These are phyloP conservation scores for Zophobas morio DNA, from an alignment of 1,140 invertebrate species.

Conservation along the genomic window DNA sequence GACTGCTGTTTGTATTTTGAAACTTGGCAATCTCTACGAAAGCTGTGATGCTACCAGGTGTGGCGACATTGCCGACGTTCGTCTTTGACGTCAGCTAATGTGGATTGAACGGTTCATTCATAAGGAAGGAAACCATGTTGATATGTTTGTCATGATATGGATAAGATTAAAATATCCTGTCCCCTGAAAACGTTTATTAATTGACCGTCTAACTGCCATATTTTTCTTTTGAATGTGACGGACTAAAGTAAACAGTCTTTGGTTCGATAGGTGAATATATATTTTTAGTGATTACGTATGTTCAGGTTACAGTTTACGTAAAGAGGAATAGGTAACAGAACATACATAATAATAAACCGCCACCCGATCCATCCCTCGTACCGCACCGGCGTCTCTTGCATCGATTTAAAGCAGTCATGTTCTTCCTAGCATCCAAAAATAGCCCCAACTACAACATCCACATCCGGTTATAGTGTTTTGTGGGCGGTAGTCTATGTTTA, in stretches of 20 bases:
- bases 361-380: conserved; percentile 35
- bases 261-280: conserved; percentile 12
- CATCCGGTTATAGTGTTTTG: conserved; percentile 44
- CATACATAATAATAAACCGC: conserved; percentile 35
- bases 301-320: conserved; percentile 26
- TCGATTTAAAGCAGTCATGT: conserved; percentile 36
- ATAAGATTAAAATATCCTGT: conserved; percentile 16
- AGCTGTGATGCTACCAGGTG: conserved; percentile 22
- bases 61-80: conserved; percentile 25
- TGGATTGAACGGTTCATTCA: conserved; percentile 38
- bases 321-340: conserved; percentile 25
- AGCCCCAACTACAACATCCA: conserved; percentile 47
- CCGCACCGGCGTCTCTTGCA: conserved; percentile 29
- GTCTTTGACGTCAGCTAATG: conserved; percentile 17
- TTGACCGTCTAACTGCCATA: background rate
- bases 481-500: conserved; percentile 23
- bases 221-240: conserved; percentile 9
- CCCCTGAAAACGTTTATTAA: background rate
- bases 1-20: conserved; percentile 10
- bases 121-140: conserved; percentile 7
- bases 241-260: conserved; percentile 7
- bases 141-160: background rate
- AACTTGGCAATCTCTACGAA: conserved; percentile 19
- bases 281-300: conserved; percentile 35
- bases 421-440: conserved; percentile 45